Conservation (phyloP, 2,113 vertebrate species). For the Pleuronectes platessa region DNA sequence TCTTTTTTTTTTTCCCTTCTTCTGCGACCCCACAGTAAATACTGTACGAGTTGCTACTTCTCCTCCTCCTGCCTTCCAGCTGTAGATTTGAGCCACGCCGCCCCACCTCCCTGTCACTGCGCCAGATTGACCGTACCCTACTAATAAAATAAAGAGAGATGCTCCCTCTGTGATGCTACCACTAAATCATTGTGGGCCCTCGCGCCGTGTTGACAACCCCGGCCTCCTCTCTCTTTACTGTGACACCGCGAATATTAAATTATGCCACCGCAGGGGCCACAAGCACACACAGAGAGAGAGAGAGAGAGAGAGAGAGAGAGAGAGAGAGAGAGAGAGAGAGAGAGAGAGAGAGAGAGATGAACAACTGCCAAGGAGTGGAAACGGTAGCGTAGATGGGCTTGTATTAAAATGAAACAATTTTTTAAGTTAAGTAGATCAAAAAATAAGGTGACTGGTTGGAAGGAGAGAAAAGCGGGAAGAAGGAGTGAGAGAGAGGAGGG, state of each 20-base stretch:
- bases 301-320: constrained; percentile 5
- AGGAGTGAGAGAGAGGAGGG: neutral
- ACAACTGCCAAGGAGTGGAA: constrained; percentile 21
- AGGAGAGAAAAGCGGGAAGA: neutral
- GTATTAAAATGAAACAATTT: constrained; percentile 50
- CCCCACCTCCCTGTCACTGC: constrained; percentile 66
- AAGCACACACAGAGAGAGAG: constrained; percentile 22
- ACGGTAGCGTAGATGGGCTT: constrained; percentile 8
- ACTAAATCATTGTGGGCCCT: constrained; percentile 74
- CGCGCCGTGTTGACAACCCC: constrained; percentile 63
- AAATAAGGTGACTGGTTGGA: constrained; percentile 19
- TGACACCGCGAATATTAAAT: constrained; percentile 76
- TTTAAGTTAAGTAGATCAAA: constrained; percentile 21
- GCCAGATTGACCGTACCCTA: constrained; percentile 68
- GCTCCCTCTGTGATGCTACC: constrained; percentile 67
- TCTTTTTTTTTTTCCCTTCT: neutral
- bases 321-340: too few relatives aligned
- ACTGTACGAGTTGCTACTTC: constrained; percentile 9
- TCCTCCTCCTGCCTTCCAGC: constrained; percentile 39
- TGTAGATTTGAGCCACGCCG: constrained; percentile 41
- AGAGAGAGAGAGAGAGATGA: neutral
- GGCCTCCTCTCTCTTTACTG: constrained; percentile 74
- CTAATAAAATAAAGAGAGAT: constrained; percentile 77
- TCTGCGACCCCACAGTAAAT: constrained; percentile 6
- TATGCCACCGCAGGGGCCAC: constrained; percentile 64